Base-by-base conservation (phyloP, 2,888 invertebrate species). In the Tolmerus cingulatus region DNA sequence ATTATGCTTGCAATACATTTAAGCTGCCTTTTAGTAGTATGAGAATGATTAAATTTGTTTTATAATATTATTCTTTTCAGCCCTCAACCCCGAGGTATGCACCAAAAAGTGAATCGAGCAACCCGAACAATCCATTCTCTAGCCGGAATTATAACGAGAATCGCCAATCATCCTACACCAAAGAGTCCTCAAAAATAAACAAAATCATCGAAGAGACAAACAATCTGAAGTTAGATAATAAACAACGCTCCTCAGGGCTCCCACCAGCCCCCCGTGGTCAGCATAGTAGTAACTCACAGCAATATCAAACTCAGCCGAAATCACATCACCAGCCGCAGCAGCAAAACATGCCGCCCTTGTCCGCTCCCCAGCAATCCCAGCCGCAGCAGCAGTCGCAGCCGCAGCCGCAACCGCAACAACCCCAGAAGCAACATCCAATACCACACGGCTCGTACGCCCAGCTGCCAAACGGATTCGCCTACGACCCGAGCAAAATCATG, bases 401-500 rank as follows among this genome's bases (percentile, higher is more conserved):
- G 27, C 87, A 55, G 74, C 79, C 30, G 34, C 87, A 37, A 37
- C n/a, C n/a, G n/a, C n/a, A n/a, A n/a, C 76, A 16, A 57, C 74
- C 12, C 14, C 87, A 78, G 12, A 87, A 86, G 77, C 76, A 51
- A 27, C 88, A 81, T 87, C 87, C 46, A 43, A 77, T 78, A 8
- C 82, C 88, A 27, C 88, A 87, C 57, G 88, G 89, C 46, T 88
- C 89, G 9, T 89, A 89, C 82, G 88, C 90, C 5, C 89, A 89
- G 51, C 84, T 90, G 19, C 90, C 91, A 43, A 92, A 92, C 86
- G 92, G 92, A 23, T 92, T 91, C 88, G 90, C 91, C 0, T 92
- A 92, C 88, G 92, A 93, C 90, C 92, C 93, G 14, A 92, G 91
- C 88, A 93, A 92, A 89, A 93, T 93, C 16, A 91, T 92, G 88